Evolutionary conservation across 2,113 vertebrate genomes (phyloP).

Genomic region (Odobenus rosmarus): DNA sequence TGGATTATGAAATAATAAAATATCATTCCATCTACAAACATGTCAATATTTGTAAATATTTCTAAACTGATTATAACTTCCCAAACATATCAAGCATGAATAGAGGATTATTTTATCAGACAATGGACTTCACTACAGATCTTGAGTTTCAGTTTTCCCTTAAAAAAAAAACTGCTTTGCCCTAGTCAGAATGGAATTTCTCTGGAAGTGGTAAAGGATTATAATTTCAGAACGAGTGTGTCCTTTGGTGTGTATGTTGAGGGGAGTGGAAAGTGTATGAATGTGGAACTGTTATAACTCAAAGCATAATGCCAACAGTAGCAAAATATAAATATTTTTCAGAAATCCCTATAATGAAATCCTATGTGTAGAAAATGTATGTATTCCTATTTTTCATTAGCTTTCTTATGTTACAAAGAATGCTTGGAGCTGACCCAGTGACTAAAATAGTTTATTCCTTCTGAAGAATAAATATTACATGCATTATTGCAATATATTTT

Average conservation of each 20-base stretch:
- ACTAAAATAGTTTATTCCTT: conserved; percentile 13
- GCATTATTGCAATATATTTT: neutral
- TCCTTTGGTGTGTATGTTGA: neutral
- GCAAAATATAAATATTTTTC: neutral
- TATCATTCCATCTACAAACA: neutral
- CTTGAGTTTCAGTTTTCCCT: neutral
- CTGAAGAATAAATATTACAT: neutral
- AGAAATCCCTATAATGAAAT: neutral
- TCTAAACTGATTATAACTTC: neutral
- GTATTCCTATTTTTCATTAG: neutral
- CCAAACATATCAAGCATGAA: neutral
- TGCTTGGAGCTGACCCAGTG: neutral
- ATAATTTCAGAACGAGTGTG: neutral
- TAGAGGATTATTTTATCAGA: neutral
- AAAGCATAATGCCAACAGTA: neutral
- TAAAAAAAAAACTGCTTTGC: neutral
- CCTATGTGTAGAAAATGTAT: neutral
- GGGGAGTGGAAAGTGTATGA: neutral
- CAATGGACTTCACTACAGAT: neutral
- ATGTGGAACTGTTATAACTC: neutral
- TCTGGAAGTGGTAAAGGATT: neutral
- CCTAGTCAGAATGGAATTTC: neutral
- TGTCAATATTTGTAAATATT: neutral
- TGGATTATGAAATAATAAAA: neutral
- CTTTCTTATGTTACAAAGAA: neutral